Evolutionary conservation across 2,113 vertebrate genomes (phyloP), one percentile per base, ranked within the genome.

Genomic region (Dromiciops gliroides): DNA sequence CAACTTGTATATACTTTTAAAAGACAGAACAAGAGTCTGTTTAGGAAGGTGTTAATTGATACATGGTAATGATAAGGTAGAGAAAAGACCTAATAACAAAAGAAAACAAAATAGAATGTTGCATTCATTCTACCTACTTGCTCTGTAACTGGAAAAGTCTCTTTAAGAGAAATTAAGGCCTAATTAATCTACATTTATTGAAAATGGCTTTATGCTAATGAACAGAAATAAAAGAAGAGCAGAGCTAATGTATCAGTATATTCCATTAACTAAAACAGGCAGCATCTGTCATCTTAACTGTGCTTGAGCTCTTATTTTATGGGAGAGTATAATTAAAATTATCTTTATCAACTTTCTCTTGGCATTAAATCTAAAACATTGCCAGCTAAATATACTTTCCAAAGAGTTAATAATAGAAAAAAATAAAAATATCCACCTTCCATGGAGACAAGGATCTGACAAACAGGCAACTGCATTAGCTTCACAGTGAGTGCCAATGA

Each of bases 361-460:
- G 96, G 95, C 37, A 97, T 95, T 97, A 96, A 92, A 89, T 95
- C 53, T 97, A 97, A 98, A 97, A 97, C 97, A 96, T 95, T 96
- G 49, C 91, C 95, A 95, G 60, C 95, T 96, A 96, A 56, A 52
- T 94, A 96, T 48, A 96, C 96, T 96, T 97, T 93, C 60, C 93
- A 91, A 83, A 14, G 48, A 96, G 16, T 96, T 96, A 96, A 93
- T 95, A 98, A 95, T 90, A 97, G 91, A 97, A 97, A 48, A 75
- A 96, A 97, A 97, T 93, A 97, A 98, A 97, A 98, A 97, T 94
- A 98, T 49, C 25, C 25, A 98, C 99, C 99, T 99, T 98, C 99
- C 99, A 94, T 98, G 98, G 97, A 99, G 98, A 99, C 99, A 99
- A 95, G 99, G 99, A 91, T 98, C 98, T 97, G 99, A 98, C 96